Base-by-base conservation (phyloP, 2,888 invertebrate species). In the Brachyopa scutellaris region DNA sequence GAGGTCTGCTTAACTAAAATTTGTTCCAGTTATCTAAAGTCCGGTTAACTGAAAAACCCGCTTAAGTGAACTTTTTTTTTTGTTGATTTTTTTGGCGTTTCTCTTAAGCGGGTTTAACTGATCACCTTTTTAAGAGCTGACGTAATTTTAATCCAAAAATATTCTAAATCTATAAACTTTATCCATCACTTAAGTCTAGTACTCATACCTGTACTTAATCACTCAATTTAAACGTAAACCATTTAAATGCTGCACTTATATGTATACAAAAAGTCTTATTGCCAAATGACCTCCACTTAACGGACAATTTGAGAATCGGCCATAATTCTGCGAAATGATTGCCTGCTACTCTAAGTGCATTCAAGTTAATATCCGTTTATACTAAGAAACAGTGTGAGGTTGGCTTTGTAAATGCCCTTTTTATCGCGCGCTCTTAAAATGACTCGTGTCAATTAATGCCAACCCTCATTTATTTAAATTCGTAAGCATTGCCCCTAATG, bases 401-500 rank as follows among this genome's bases (percentile, higher is more conserved):
- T 66, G 19, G 51, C 21, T 33, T 6, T 67, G 42, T 7, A 67
- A 55, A 55, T 55, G 33, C 17, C 45, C 42, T 42, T 53, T 67
- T 67, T 45, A 70, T 70, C 53, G 36, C 19, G 23, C 47, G 26
- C 26, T 26, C 23, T 26, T 62, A 23, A 62, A 70, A 55, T 29
- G 15, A 38, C 66, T 38, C 57, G 64, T 72, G 73, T 45, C 78
- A 78, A 59, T 66, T 78, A 59, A 78, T 66, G 66, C 73, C 73
- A 59, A 64, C 59, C 57, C 78, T 59, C 64, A 55, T 79, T 79
- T 73, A 73, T 73, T 79, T 61, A 73, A 79, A 73, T 66, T 79
- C 45, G 38, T 42, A 51, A 19, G 66, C 40, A 51, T 55, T 62
- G 61, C 33, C 40, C 36, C 29, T 74, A 80, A 80, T 80, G 74